Evolutionary conservation across 2,113 vertebrate species (phyloP).

Genomic region (Oxygymnocypris stewartii): DNA sequence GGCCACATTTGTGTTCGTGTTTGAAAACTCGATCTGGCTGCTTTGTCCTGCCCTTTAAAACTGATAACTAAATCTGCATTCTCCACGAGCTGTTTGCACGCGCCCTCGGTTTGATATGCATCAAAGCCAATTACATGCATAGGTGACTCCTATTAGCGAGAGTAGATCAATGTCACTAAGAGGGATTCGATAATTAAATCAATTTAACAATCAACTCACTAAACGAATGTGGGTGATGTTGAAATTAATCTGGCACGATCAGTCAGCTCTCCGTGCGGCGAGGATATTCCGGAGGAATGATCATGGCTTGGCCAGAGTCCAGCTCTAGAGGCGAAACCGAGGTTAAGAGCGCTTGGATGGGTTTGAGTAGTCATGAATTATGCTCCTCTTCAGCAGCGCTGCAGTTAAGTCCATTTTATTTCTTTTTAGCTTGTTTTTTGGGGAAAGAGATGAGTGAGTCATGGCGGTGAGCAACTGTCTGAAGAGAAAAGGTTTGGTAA

Average conservation of each 20-base stretch:
- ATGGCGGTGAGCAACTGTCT: background rate
- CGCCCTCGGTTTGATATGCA: slow-evolving; percentile 51
- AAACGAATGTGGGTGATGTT: slow-evolving; percentile 52
- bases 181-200: slow-evolving; percentile 61
- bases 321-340: slow-evolving; percentile 11
- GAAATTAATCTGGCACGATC: slow-evolving; percentile 55
- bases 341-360: slow-evolving; percentile 15
- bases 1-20: slow-evolving; percentile 44
- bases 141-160: slow-evolving; percentile 57
- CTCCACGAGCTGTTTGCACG: background rate
- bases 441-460: background rate
- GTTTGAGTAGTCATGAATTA: slow-evolving; percentile 26
- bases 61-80: slow-evolving; percentile 36
- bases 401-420: background rate
- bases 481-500: background rate
- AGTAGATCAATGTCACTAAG: slow-evolving; percentile 61
- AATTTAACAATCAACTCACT: slow-evolving; percentile 61
- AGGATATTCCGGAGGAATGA: background rate
- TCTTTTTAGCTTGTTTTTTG: background rate
- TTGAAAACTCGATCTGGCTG: slow-evolving; percentile 33
- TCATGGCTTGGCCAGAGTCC: background rate
- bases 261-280: background rate
- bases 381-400: background rate
- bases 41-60: slow-evolving; percentile 49
- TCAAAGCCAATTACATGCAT: slow-evolving; percentile 61